Conservation (phyloP, 2,113 vertebrate species). For the Pygoscelis antarcticus region DNA sequence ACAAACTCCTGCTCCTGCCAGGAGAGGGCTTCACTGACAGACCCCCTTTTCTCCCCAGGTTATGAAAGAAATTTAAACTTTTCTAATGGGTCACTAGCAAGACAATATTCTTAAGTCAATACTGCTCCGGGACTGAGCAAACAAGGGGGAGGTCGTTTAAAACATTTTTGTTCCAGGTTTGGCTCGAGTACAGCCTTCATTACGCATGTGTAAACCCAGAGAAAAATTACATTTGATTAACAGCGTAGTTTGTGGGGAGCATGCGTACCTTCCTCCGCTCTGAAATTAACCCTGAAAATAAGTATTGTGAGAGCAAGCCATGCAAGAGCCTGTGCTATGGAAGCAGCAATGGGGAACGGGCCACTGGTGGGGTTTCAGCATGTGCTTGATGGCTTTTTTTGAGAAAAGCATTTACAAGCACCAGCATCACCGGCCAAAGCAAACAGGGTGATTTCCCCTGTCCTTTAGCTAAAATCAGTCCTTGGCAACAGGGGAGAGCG, state of each 20-base stretch:
- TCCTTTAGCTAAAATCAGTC: background rate
- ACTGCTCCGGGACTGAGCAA: background rate
- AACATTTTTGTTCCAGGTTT: background rate
- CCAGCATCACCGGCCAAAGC: background rate
- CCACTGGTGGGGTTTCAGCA: background rate
- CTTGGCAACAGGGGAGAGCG: background rate
- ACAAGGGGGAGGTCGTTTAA: background rate
- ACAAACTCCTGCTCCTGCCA: background rate
- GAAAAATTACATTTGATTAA: background rate
- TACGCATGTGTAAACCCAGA: fast-evolving
- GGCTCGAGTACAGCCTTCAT: background rate
- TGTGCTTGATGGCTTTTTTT: background rate
- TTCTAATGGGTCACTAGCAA: background rate
- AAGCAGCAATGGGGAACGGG: background rate
- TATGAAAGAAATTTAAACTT: background rate
- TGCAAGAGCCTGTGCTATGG: background rate
- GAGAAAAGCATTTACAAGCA: background rate
- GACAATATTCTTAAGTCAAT: background rate
- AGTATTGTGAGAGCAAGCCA: background rate
- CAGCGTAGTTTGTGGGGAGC: fast-evolving
- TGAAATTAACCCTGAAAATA: background rate
- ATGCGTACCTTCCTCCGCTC: background rate
- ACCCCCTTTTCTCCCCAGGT: background rate
- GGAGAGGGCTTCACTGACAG: background rate
- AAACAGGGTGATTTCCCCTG: background rate